These are phyloP conservation scores for Spongilla lacustris DNA, from an alignment of 37 sponge, comb jelly and placozoan genomes.

Conservation along the genomic window DNA sequence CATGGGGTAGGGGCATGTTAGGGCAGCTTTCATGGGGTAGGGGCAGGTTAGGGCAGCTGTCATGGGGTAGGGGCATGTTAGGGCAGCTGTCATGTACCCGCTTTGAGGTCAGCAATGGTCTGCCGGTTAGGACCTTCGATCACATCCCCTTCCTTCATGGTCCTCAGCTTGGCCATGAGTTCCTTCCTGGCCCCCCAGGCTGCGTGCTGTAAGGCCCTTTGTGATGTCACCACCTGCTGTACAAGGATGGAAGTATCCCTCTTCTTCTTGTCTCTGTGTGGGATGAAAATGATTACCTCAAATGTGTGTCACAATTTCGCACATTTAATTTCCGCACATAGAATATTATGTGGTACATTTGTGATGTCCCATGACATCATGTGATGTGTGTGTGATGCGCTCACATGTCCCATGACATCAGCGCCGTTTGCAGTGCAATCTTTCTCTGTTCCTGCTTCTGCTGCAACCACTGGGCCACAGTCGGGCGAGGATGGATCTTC, in stretches of 20 bases:
- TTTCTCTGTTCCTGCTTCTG: slow-evolving; percentile 72
- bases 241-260: slow-evolving; percentile 63
- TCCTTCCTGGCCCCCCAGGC: slow-evolving; percentile 75
- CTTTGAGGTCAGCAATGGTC: not conserved
- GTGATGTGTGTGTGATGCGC: not conserved
- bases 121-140: not conserved
- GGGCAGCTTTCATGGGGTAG: too few species aligned
- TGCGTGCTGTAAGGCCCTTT: slow-evolving; percentile 70
- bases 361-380: not conserved
- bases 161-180: slow-evolving; percentile 34
- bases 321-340: too few species aligned
- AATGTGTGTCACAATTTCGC: too few species aligned
- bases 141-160: slow-evolving; percentile 23
- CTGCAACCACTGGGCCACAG: slow-evolving; percentile 86
- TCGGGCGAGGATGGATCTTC: slow-evolving; percentile 63
- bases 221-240: slow-evolving; percentile 52
- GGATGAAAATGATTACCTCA: not conserved
- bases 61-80: not conserved
- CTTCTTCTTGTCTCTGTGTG: slow-evolving; percentile 20
- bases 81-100: not conserved
- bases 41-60: not conserved
- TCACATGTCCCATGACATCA: slow-evolving; percentile 77
- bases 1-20: not conserved
- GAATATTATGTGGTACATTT: not conserved
- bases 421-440: slow-evolving; percentile 56